phyloP scores from a whole-genome alignment of 2,797 vertebrate species.

The Neosilurus hyrtlii region DNA sequence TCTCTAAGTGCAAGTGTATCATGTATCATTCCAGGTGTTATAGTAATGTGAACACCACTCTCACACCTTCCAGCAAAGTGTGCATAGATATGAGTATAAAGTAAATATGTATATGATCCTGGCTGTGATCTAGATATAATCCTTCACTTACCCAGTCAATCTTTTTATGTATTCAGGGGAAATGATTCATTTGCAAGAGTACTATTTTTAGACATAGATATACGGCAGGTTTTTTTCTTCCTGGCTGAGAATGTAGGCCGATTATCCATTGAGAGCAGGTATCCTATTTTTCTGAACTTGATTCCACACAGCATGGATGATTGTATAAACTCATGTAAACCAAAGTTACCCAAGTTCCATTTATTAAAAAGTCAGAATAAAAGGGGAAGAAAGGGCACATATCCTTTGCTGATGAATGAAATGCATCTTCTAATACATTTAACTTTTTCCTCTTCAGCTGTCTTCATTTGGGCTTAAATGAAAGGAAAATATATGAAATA shows the following conservation, averaged over 20 bases:
- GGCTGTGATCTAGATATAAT: constrained; percentile 50
- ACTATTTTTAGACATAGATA: constrained; percentile 17
- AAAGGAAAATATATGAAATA: constrained; percentile 2
- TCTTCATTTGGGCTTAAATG: background rate
- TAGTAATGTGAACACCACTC: constrained; percentile 5
- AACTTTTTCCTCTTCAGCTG: background rate
- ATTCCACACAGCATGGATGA: background rate
- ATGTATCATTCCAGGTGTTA: constrained; percentile 30
- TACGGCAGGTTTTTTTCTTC: background rate
- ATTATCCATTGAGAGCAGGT: background rate
- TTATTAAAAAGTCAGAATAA: background rate
- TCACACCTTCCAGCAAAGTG: background rate
- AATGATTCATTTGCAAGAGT: constrained; percentile 59
- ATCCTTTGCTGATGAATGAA: background rate
- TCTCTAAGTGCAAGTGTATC: constrained; percentile 33
- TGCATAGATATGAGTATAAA: constrained; percentile 14
- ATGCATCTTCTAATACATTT: background rate
- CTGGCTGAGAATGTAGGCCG: background rate
- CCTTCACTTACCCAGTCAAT: constrained; percentile 39
- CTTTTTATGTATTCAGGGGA: constrained; percentile 55
- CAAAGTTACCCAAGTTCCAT: background rate
- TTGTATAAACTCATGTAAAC: background rate
- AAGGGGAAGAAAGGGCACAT: background rate
- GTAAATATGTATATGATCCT: constrained; percentile 44
- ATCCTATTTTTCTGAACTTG: background rate